Conservation (phyloP, 2,888 invertebrate genomes). For the Allacma fusca region DNA sequence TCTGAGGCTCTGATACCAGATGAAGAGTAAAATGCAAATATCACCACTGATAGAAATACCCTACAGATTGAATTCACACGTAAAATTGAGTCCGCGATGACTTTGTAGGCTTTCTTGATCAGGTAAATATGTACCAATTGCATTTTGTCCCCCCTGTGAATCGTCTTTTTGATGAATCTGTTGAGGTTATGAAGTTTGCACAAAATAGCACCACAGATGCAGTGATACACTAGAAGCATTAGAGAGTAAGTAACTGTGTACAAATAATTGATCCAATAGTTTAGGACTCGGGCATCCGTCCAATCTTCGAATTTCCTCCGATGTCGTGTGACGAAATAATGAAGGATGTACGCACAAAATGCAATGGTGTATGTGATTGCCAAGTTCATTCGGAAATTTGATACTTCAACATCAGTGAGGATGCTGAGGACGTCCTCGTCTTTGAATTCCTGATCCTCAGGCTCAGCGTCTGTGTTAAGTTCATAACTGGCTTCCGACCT, state of each 20-base stretch:
- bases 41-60: conserved; percentile 4
- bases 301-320: background rate
- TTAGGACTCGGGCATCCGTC: background rate
- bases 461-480: background rate
- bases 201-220: conserved; percentile 5
- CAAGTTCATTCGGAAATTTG: background rate
- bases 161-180: conserved; percentile 17
- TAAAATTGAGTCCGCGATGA: background rate
- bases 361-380: background rate
- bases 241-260: conserved; percentile 6
- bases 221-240: conserved; percentile 10
- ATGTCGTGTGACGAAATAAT: conserved; percentile 5
- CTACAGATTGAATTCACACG: conserved; percentile 5
- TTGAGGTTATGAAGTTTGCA: background rate
- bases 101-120: conserved; percentile 6
- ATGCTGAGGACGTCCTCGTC: background rate
- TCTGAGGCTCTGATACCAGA: background rate
- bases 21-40: background rate
- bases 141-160: conserved; percentile 6
- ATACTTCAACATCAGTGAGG: background rate
- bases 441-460: background rate
- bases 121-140: background rate
- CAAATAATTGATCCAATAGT: background rate
- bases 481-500: too few relatives aligned
- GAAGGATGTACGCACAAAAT: background rate